These are phyloP conservation scores for Clarias fuscus DNA, from an alignment of 2,797 vertebrate species.

Conservation along the genomic window DNA sequence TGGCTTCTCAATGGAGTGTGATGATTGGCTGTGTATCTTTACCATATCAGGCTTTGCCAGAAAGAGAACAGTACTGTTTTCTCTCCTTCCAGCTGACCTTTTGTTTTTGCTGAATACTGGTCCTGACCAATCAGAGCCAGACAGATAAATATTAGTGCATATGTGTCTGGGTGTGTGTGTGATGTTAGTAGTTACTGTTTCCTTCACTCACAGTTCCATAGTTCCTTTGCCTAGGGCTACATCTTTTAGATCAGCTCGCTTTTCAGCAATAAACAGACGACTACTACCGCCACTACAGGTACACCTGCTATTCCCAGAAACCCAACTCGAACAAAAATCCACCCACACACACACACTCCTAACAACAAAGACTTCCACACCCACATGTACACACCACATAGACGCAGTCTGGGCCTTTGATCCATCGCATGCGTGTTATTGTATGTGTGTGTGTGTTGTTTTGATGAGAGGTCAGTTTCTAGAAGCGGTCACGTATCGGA, in stretches of 20 bases:
- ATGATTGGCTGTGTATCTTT: constrained; percentile 35
- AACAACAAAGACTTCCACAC: constrained; percentile 44
- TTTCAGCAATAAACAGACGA: constrained; percentile 38
- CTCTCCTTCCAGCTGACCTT: constrained; percentile 43
- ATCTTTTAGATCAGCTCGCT: constrained; percentile 35
- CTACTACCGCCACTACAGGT: constrained; percentile 24
- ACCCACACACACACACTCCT: constrained; percentile 33
- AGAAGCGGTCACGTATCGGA: constrained; percentile 55
- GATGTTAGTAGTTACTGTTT: constrained; percentile 5
- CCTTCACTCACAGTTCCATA: constrained; percentile 45
- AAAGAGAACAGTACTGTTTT: constrained; percentile 43
- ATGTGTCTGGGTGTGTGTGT: constrained; percentile 23
- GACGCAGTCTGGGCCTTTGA: constrained; percentile 39
- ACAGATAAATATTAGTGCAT: constrained; percentile 21
- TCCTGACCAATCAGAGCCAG: constrained; percentile 51
- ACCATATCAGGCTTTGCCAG: constrained; percentile 47
- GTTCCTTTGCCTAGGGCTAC: constrained; percentile 43
- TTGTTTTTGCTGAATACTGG: constrained; percentile 59
- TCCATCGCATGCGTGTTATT: constrained; percentile 35
- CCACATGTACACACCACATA: constrained; percentile 23
- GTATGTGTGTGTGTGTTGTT: constrained; percentile 29
- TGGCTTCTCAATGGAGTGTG: constrained; percentile 31
- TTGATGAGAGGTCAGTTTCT: constrained; percentile 34
- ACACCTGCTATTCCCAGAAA: constrained; percentile 51
- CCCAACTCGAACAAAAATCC: constrained; percentile 15